Evolutionary conservation across 92 coral and sea anemone species (phyloP), one percentile per base, ranked within the genome.

Genomic region (Galaxea fascicularis): DNA sequence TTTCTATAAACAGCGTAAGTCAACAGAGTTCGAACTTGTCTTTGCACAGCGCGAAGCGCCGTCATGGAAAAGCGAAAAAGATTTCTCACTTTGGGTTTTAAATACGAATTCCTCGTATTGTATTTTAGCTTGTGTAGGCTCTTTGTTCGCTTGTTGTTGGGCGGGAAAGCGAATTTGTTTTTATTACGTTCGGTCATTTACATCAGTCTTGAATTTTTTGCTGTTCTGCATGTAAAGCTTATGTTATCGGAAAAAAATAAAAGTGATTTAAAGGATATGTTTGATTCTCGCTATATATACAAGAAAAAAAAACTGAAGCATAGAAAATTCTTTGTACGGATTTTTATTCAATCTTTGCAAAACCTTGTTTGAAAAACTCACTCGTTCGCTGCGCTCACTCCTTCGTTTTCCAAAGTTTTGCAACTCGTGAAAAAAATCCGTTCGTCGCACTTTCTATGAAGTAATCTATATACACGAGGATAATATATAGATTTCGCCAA

Each of bases 261-360:
- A 67, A 67, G 44, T 67, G 73, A 67, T 67, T 67, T 67, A 28
- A 29, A 67, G 73, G 41, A 67, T 67, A 28, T 67, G 47, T 67
- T 67, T 15, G 13, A 67, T 28, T 29, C 73, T 67, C 73, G 46
- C 45, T 67, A 67, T 27, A 14, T 67, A 31, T 1, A 29, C 66
- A 60, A 60, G 7, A 47, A 47, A 47, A 7, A 47, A 47, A 47
- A n/a, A n/a, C 13, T 47, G 13, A 7, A 47, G 53, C 53, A 47
- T 47, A 47, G 53, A 47, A 47, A 47, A 13, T 47, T 7, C 53
- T 6, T 47, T 47, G 53, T 47, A 47, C 53, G 53, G 53, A 47
- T 6, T 47, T 47, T 47, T 47, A 13, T 47, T 47, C 53, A 16
- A 4, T 13, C 5, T 13, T 16, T 10, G 60, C 20, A 54, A 54